Conservation (phyloP, 2,888 invertebrate genomes). For the Dryocosmus kuriphilus region DNA sequence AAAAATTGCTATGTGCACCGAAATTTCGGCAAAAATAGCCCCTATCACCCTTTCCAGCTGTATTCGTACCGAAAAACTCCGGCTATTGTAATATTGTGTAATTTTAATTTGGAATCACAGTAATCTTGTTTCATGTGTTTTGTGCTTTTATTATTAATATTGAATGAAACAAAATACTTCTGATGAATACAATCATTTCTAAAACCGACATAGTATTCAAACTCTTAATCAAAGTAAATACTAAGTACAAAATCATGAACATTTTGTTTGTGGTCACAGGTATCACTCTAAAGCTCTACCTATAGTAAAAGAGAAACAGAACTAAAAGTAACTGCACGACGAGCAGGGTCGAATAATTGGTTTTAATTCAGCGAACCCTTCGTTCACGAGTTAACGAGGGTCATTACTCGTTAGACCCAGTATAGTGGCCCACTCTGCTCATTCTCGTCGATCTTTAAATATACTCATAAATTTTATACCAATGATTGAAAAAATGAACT, state of each 20-base stretch:
- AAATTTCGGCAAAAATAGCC: too few species aligned
- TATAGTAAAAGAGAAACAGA: slow-evolving; percentile 20
- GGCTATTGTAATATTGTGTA: too few species aligned
- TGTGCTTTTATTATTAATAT: too few species aligned
- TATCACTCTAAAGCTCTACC: slow-evolving; percentile 27
- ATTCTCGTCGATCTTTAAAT: slow-evolving; percentile 16
- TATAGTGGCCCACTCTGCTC: slow-evolving; percentile 2
- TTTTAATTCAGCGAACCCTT: slow-evolving; percentile 61
- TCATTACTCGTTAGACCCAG: slow-evolving; percentile 56
- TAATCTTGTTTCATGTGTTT: too few species aligned
- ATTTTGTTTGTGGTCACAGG: slow-evolving; percentile 24
- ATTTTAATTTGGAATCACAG: too few species aligned
- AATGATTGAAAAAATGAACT: slow-evolving; percentile 3
- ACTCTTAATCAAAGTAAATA: not conserved
- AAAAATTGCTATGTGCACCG: too few species aligned
- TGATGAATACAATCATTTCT: not conserved
- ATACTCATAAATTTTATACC: slow-evolving; percentile 18
- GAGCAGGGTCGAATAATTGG: slow-evolving; percentile 58
- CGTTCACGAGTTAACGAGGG: slow-evolving; percentile 60
- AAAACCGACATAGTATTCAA: too few species aligned
- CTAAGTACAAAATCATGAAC: too few species aligned
- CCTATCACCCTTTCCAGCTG: too few species aligned
- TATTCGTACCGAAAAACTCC: too few species aligned
- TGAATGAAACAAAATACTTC: too few species aligned
- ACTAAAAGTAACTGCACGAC: slow-evolving; percentile 32